Percentiles rank a stretch among this genome's conserved stretches.
Evolutionary conservation across 1,140 invertebrate genomes (phyloP).

Genomic region (Dreissena polymorpha): DNA sequence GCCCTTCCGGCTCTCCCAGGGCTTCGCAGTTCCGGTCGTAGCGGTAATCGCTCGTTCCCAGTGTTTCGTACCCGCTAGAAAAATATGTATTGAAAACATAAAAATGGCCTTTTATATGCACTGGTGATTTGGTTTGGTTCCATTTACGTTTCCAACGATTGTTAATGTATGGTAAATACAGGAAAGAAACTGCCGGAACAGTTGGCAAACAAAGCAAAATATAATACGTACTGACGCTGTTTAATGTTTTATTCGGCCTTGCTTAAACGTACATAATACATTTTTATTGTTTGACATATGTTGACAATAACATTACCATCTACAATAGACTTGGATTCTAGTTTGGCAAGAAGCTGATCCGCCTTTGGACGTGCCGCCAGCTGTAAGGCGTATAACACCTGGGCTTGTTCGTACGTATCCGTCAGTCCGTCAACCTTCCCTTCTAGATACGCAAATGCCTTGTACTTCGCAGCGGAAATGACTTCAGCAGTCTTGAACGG

Average conservation of each 20-base stretch:
- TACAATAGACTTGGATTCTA: constrained; percentile 80
- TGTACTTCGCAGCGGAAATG: constrained; percentile 15
- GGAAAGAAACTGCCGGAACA: background rate
- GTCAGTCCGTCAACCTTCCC: constrained; percentile 71
- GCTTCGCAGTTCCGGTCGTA: background rate
- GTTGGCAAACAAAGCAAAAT: background rate
- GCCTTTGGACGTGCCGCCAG: constrained; percentile 87
- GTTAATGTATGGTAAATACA: background rate
- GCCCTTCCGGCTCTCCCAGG: constrained; percentile 29
- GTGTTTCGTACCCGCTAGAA: constrained; percentile 30
- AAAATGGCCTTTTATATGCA: background rate
- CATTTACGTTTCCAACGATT: background rate
- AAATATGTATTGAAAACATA: background rate
- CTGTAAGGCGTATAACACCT: constrained; percentile 82
- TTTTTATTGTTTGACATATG: background rate
- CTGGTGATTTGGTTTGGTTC: background rate
- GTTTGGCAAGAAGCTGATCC: constrained; percentile 84
- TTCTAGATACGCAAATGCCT: constrained; percentile 34
- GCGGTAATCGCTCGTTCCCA: constrained; percentile 25
- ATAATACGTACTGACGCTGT: background rate
- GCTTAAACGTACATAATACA: background rate
- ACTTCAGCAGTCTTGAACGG: constrained; percentile 38
- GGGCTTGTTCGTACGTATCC: constrained; percentile 88
- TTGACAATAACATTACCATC: constrained; percentile 81
- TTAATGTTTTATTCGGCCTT: background rate